Conservation (phyloP, 1,140 invertebrate species). For the Portunus trituberculatus region DNA sequence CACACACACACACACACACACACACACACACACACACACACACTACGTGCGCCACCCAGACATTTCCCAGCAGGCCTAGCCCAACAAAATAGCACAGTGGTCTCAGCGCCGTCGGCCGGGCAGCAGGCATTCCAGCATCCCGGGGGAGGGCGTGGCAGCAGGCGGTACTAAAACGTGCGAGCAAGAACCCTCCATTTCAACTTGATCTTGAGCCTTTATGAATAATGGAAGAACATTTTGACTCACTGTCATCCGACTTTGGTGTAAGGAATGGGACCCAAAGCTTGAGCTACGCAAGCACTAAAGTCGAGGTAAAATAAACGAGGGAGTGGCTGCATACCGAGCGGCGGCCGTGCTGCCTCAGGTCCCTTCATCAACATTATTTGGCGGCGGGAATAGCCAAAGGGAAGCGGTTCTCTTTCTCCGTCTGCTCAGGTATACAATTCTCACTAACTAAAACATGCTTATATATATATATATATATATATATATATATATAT, state of each 20-base stretch:
- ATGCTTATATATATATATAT: too few species aligned
- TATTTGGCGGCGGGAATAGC: background rate
- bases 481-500: too few species aligned
- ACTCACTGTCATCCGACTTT: background rate
- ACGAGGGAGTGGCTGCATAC: background rate
- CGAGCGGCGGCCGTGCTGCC: background rate
- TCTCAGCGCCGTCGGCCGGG: background rate
- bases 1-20: too few species aligned
- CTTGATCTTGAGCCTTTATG: background rate
- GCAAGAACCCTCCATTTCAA: background rate
- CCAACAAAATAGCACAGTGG: too few species aligned
- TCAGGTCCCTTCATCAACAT: background rate
- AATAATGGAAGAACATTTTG: constrained; percentile 3
- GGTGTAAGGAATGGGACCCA: constrained; percentile 1
- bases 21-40: background rate
- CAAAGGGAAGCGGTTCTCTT: background rate
- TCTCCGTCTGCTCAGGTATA: background rate
- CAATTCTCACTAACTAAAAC: background rate
- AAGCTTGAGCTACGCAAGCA: constrained; percentile 10
- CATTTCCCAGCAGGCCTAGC: too few species aligned
- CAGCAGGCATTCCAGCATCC: background rate
- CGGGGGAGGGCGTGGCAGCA: background rate
- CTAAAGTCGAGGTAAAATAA: background rate
- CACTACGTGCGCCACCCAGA: too few species aligned
- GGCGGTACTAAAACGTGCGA: background rate